These are phyloP conservation scores for Nerophis ophidion DNA, from an alignment of 2,113 vertebrate species.

Conservation along the genomic window DNA sequence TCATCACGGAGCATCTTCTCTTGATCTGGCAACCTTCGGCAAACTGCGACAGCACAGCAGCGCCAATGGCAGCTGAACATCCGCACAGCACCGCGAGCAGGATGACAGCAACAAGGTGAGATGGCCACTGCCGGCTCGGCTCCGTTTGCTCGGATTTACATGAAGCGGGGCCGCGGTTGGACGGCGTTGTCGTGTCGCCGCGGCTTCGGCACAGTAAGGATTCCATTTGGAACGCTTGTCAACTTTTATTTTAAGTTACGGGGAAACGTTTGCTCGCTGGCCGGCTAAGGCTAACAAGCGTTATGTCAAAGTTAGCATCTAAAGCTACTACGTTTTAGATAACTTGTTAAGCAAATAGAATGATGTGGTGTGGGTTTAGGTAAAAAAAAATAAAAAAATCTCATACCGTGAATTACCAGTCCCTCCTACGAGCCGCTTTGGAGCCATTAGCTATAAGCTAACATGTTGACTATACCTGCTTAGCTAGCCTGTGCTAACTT, in stretches of 20 bases:
- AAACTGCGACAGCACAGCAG: slow-evolving; percentile 73
- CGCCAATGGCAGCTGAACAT: slow-evolving; percentile 64
- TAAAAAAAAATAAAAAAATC: background rate
- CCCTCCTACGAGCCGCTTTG: background rate
- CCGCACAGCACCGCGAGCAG: slow-evolving; percentile 56
- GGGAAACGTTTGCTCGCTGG: slow-evolving; percentile 38
- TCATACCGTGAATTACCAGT: too few relatives aligned
- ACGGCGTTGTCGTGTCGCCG: background rate
- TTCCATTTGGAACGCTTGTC: background rate
- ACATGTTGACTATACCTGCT: slow-evolving; percentile 22
- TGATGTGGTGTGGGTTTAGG: background rate
- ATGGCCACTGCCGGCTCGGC: slow-evolving; percentile 27
- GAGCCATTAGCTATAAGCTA: background rate
- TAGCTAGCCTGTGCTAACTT: slow-evolving; percentile 31
- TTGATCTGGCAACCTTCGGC: slow-evolving; percentile 62
- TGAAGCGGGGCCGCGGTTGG: background rate
- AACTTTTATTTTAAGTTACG: slow-evolving; percentile 53
- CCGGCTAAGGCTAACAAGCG: slow-evolving; percentile 40
- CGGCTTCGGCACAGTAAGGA: slow-evolving; percentile 4
- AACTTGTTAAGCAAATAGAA: background rate
- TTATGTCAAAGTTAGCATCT: slow-evolving; percentile 29
- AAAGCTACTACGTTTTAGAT: slow-evolving; percentile 10
- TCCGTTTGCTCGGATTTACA: background rate
- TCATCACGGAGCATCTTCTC: slow-evolving; percentile 5
- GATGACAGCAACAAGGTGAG: slow-evolving; percentile 65